Evolutionary conservation across 2,113 vertebrate species (phyloP), one percentile per base, ranked within the genome.

Genomic region (Actenoides lindsayi): DNA sequence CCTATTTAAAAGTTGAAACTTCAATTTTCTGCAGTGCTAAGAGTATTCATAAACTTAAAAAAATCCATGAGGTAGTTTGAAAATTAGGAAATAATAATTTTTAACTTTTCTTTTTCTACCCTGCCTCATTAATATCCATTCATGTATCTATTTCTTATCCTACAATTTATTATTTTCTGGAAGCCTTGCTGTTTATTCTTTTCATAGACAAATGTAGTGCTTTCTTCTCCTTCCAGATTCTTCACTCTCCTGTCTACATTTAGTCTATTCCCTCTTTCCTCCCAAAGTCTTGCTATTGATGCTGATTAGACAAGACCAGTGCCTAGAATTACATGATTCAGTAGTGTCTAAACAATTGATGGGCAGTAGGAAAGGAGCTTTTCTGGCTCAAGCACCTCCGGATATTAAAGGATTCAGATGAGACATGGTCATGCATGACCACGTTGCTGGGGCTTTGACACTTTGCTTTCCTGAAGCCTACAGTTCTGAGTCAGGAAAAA

Each of bases 301-400:
- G 27, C 20, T 76, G 68, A 79, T n/a, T 20, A 41, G 42, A 54
- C 20, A 33, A 57, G 65, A 44, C 2, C 16, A 16, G 51, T 31
- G 18, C n/a, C 67, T 85, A 41, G 9, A 50, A 53, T 30, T 23
- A 25, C 0, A 0, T 0, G 1, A 39, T 16, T 41, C 41, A 23
- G 15, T 37, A 33, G 10, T 53, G 21, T 11, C 42, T 35, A 39
- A 46, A 39, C 2, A 1, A 48, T 2, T 50, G 31, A 70, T 19
- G 21, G 16, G 18, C 31, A 63, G 5, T 8, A 60, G 25, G 25
- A 73, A 80, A 20, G 19, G 23, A 54, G 3, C 2, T 46, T 77
- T 73, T 25, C 53, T 23, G 33, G 30, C 35, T 74, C 31, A 39
- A n/a, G 9, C 11, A 74, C 15, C 35, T 84, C 16, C 1, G 5